Base-by-base conservation (phyloP, 2,888 invertebrate genomes). In the Unio delphinus region DNA sequence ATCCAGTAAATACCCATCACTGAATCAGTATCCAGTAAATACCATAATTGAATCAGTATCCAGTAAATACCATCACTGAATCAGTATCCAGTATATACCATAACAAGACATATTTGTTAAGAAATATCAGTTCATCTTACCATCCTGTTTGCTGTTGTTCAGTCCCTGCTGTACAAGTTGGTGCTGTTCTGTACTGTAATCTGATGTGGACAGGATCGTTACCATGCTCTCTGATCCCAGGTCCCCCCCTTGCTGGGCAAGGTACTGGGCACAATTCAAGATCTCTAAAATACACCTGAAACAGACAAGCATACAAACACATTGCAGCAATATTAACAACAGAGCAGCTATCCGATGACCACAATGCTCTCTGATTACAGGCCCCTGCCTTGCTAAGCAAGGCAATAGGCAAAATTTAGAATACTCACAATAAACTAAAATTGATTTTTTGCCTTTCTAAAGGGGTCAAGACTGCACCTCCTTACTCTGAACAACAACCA, bases 211-310 rank as follows among this genome's bases (percentile, higher is more conserved):
- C 60, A 97, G 91, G 60, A 96, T 92, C 2, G 96, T 94, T 6
- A 96, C 94, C 77, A 96, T 92, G 30, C 90, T 90, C 88, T 90
- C 85, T 17, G 82, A 72, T 55, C 83, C 84, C 64, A 85, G 82
- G 65, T 85, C 83, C 7, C 85, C 84, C 55, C 85, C 86, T 76
- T 89, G 89, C 66, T 87, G 80, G 26, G 86, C 82, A 69, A 95
- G 92, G 88, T 94, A 95, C 87, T 95, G 93, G 85, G 95, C 95
- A 89, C 95, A 96, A 87, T 95, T 95, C 73, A 95, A 92, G 69
- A 96, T 94, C 90, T 95, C 95, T 84, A 95, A 93, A 87, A 94
- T 94, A 81, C 94, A 92, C 92, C 91, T 92, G 82, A 6, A 80
- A 74, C 68, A 45, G 45, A 45, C 45, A 45, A 11, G 45, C 45